phyloP scores from a whole-genome alignment of 2,113 vertebrate genomes.

The Pithys albifrons region DNA sequence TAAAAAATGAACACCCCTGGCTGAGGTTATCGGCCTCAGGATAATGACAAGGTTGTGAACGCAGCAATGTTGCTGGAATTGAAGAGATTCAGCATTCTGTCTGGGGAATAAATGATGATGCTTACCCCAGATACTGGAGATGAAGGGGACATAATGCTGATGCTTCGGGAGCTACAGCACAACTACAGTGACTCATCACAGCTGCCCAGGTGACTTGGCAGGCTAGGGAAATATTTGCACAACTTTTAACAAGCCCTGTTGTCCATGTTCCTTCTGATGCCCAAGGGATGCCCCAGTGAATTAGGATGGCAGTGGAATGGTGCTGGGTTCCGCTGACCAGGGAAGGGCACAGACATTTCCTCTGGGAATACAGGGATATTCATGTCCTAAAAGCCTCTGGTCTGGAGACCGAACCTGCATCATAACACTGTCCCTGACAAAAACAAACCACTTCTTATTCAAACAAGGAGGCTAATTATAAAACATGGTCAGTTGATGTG shows the following conservation, averaged over 20 bases:
- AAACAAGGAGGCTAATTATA: neutral
- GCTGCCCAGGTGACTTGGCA: slow-evolving; percentile 46
- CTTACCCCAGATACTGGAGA: slow-evolving; percentile 50
- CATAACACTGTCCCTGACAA: neutral
- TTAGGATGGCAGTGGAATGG: neutral
- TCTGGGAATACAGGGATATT: neutral
- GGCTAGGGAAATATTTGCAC: slow-evolving; percentile 23
- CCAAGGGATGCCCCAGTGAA: neutral
- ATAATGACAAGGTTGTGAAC: slow-evolving; percentile 51
- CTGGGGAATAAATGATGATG: slow-evolving; percentile 7
- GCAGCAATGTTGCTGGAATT: slow-evolving; percentile 29
- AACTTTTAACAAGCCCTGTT: slow-evolving; percentile 32
- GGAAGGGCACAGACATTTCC: neutral
- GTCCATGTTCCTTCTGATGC: neutral
- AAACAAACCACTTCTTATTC: neutral
- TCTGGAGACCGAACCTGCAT: neutral
- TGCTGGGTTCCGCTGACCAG: neutral
- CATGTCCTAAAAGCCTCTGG: neutral
- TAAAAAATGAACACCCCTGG: slow-evolving; percentile 37
- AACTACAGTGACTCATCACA: slow-evolving; percentile 44
- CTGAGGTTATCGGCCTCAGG: slow-evolving; percentile 12
- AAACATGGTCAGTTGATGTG: neutral
- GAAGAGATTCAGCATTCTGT: slow-evolving; percentile 42
- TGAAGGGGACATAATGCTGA: slow-evolving; percentile 53
- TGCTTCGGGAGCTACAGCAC: neutral